Evolutionary conservation across 2,888 invertebrate species (phyloP).

Genomic region (Pristionchus fissidentatus): DNA sequence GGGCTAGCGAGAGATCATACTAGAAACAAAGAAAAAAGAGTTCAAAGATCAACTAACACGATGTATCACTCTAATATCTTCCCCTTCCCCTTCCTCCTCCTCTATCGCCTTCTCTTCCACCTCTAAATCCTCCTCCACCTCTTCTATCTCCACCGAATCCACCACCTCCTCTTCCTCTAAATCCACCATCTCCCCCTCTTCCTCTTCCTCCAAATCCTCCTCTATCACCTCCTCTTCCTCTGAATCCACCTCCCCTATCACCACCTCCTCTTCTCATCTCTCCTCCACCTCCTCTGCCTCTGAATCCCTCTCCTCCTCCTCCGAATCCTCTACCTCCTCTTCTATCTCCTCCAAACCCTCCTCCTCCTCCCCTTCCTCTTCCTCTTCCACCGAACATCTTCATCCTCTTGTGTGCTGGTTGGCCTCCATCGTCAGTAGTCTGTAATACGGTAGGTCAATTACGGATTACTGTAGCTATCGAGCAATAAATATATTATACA

Average conservation of each 20-base stretch:
- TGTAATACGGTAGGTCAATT: not conserved
- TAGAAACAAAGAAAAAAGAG: no score
- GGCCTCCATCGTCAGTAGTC: not conserved
- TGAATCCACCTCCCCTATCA: not conserved
- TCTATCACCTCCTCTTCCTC: not conserved
- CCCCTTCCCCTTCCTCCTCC: conserved; percentile 16
- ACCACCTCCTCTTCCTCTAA: conserved; percentile 2
- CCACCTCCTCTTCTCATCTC: not conserved
- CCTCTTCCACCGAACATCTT: conserved; percentile 55
- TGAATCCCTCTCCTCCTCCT: conserved; percentile 4
- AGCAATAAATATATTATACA: not conserved
- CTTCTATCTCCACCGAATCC: not conserved
- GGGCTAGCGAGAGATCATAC: no score
- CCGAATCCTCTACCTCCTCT: not conserved
- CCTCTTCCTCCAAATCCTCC: not conserved
- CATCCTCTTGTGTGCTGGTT: conserved; percentile 20
- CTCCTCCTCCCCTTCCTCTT: not conserved
- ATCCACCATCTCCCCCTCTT: conserved; percentile 27
- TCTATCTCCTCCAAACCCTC: conserved; percentile 2
- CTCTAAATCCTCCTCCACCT: not conserved
- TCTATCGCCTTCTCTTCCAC: not conserved
- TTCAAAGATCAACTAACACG: not conserved
- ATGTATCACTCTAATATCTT: not conserved
- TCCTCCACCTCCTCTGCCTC: not conserved
- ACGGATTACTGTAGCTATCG: not conserved